A percentile compares a stretch with the other conserved stretches of the same genome.
phyloP scores from a whole-genome alignment of 2,888 invertebrate species.

The Escarpia spicata region DNA sequence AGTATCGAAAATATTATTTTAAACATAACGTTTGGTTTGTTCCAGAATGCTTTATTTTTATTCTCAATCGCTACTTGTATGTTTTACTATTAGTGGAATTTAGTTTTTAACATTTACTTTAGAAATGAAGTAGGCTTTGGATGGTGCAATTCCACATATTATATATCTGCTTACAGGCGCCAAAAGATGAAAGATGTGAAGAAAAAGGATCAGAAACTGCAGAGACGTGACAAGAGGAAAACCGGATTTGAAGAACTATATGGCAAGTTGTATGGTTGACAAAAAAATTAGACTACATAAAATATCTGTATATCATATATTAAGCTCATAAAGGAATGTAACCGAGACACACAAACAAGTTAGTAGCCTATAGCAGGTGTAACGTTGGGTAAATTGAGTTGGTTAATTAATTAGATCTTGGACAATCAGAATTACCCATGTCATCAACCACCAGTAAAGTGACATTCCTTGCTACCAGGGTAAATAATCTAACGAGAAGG shows the following conservation, averaged over 20 bases:
- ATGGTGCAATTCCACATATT: neutral
- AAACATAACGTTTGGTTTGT: neutral
- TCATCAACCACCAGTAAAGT: neutral
- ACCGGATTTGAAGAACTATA: neutral
- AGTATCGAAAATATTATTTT: neutral
- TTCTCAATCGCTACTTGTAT: neutral
- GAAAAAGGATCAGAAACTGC: neutral
- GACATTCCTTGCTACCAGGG: neutral
- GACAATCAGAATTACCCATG: neutral
- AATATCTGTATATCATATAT: neutral
- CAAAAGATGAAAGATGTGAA: neutral
- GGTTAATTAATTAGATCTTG: too few relatives aligned
- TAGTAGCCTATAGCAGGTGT: too few relatives aligned
- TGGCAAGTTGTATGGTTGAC: neutral
- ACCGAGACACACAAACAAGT: neutral
- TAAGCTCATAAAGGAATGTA: neutral
- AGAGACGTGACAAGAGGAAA: neutral
- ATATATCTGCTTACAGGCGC: neutral
- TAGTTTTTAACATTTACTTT: neutral
- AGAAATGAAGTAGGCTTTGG: neutral
- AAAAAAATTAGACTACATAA: neutral
- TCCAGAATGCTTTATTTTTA: neutral
- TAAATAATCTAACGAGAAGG: neutral
- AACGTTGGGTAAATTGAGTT: too few relatives aligned
- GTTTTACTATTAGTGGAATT: neutral